Evolutionary conservation across 2,888 invertebrate species (phyloP).

Genomic region (Slavum lentiscoides): DNA sequence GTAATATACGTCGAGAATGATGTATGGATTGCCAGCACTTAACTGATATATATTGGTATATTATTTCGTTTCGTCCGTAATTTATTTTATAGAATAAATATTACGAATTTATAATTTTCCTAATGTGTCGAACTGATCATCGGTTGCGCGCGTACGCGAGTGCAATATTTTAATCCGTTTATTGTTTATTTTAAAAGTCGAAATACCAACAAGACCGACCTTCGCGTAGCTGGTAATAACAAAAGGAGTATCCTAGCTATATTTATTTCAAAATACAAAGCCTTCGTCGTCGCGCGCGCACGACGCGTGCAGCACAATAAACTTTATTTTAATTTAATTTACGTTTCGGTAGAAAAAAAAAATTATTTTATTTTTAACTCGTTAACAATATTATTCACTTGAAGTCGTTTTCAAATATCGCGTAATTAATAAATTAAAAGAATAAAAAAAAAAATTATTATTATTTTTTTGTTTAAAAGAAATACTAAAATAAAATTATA

Average conservation of each 20-base stretch:
- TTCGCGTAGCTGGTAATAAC: neutral
- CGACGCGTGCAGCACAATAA: neutral
- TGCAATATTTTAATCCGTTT: neutral
- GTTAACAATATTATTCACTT: neutral
- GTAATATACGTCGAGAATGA: neutral
- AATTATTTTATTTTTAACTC: constrained; percentile 6
- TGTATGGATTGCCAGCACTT: neutral
- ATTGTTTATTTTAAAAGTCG: neutral
- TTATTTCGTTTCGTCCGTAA: neutral
- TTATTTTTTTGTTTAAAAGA: too few species aligned
- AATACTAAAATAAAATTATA: too few species aligned
- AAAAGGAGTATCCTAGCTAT: neutral
- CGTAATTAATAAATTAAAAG: too few species aligned
- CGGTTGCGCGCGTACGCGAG: neutral
- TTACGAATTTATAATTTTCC: neutral
- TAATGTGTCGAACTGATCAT: neutral
- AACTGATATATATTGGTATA: too few species aligned
- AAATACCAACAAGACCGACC: constrained; percentile 19
- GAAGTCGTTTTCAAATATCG: too few species aligned
- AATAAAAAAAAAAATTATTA: too few species aligned
- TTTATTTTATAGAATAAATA: neutral
- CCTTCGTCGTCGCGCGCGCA: constrained; percentile 4
- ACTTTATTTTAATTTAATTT: too few species aligned
- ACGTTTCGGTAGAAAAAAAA: neutral
- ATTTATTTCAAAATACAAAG: neutral